Percentiles rank a stretch among this genome's conserved stretches.
phyloP scores from a whole-genome alignment of 2,797 vertebrate species.

The Apodemus agrarius region DNA sequence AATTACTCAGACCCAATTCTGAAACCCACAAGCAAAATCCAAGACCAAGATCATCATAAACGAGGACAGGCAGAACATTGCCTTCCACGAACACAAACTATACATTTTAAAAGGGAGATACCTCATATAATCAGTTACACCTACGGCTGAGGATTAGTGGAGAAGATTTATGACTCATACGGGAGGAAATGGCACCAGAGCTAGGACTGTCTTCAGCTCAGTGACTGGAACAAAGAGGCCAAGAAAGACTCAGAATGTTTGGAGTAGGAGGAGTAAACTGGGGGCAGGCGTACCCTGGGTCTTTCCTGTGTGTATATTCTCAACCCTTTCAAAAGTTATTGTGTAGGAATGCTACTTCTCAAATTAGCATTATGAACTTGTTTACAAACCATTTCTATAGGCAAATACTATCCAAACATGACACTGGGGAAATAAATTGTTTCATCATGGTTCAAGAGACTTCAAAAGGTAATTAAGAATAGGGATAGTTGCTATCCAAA shows the following conservation, averaged over 20 bases:
- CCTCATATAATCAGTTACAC: background rate
- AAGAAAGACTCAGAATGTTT: background rate
- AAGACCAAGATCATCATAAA: background rate
- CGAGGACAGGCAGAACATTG: background rate
- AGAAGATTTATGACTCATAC: background rate
- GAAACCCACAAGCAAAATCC: background rate
- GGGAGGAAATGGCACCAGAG: background rate
- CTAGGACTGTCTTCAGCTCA: background rate
- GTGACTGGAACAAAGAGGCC: background rate
- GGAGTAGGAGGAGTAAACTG: background rate
- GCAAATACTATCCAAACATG: slow-evolving; percentile 10
- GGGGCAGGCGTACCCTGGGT: fast-evolving
- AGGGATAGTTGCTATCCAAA: background rate
- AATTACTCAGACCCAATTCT: background rate
- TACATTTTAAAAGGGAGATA: background rate
- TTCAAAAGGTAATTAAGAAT: background rate
- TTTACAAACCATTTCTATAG: background rate
- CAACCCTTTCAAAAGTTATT: background rate
- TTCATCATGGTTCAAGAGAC: background rate
- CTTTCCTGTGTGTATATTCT: background rate
- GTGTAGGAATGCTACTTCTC: background rate
- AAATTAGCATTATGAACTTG: background rate
- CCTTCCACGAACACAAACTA: background rate
- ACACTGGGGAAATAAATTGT: background rate
- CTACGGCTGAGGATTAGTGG: background rate